A percentile compares a stretch with the other conserved stretches of the same genome.
Conservation (phyloP, 2,888 invertebrate species). For the Acanthosoma haemorrhoidale region DNA sequence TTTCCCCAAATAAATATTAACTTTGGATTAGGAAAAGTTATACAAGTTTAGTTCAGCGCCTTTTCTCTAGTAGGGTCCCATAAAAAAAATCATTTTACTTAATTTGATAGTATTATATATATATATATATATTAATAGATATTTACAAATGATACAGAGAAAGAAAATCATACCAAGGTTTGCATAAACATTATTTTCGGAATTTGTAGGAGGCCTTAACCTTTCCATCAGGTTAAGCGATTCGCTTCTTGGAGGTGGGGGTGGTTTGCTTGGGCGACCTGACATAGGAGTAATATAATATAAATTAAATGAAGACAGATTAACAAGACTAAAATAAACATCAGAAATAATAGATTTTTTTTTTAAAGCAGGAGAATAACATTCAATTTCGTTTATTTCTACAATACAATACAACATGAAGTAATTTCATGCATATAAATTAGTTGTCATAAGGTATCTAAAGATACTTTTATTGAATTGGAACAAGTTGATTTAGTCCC, state of each 20-base stretch:
- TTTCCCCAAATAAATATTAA: too few relatives aligned
- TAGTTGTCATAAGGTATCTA: too few relatives aligned
- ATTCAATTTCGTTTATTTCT: too few relatives aligned
- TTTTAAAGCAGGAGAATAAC: not conserved
- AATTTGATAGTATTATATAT: not conserved
- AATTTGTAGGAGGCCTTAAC: constrained; percentile 69
- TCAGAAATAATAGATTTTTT: not conserved
- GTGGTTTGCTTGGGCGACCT: constrained; percentile 60
- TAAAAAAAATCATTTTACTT: not conserved
- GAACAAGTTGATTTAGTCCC: too few relatives aligned
- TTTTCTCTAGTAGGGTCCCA: too few relatives aligned
- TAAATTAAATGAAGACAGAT: not conserved
- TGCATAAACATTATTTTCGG: constrained; percentile 62
- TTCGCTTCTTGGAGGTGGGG: constrained; percentile 69
- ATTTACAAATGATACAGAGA: not conserved
- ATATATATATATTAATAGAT: constrained; percentile 2
- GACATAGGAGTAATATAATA: constrained; percentile 19
- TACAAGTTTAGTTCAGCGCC: too few relatives aligned
- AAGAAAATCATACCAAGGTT: constrained; percentile 57
- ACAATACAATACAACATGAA: too few relatives aligned
- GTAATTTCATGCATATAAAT: too few relatives aligned
- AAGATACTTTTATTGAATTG: too few relatives aligned
- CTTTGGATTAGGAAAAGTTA: too few relatives aligned
- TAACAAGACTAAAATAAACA: not conserved
- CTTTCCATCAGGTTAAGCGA: constrained; percentile 56